phyloP scores from a whole-genome alignment of 1,140 invertebrate species.

The Ips nitidus region DNA sequence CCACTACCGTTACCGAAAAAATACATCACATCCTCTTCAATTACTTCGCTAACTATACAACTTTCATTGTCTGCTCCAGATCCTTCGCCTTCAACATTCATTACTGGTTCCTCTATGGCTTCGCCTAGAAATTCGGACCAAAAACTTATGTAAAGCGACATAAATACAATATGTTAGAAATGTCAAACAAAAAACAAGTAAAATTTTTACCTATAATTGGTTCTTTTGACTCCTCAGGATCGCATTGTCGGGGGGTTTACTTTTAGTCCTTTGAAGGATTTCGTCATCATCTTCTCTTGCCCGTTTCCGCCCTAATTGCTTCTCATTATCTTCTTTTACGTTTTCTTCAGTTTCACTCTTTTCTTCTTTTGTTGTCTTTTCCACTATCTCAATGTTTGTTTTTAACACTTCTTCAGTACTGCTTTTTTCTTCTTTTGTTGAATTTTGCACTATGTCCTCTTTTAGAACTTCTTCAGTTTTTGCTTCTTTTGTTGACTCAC shows the following conservation, averaged over 20 bases:
- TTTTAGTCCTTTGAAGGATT: not conserved
- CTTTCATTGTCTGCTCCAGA: conserved; percentile 60
- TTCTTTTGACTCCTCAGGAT: conserved; percentile 18
- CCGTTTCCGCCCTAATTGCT: too few relatives aligned
- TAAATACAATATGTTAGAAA: conserved; percentile 6
- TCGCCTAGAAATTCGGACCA: conserved; percentile 54
- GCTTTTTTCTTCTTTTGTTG: not conserved
- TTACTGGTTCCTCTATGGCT: conserved; percentile 70
- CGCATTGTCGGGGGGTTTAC: not conserved
- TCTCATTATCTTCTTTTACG: not conserved
- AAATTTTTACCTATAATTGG: conserved; percentile 6
- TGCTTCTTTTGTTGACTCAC: not conserved
- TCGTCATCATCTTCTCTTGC: not conserved
- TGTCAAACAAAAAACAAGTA: conserved; percentile 1
- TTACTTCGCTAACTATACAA: conserved; percentile 60
- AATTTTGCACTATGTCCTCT: not conserved
- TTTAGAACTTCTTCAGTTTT: not conserved
- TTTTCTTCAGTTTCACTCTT: not conserved
- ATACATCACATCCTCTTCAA: conserved; percentile 74
- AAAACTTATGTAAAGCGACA: not conserved
- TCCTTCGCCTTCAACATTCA: conserved; percentile 72
- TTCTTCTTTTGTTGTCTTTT: not conserved
- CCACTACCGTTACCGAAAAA: conserved; percentile 73
- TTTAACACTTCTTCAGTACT: not conserved
- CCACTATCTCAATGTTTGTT: not conserved